Percentiles rank a stretch among this genome's conserved stretches.
Conservation (phyloP, 1,140 invertebrate genomes). For the Drosophila sucinea region DNA sequence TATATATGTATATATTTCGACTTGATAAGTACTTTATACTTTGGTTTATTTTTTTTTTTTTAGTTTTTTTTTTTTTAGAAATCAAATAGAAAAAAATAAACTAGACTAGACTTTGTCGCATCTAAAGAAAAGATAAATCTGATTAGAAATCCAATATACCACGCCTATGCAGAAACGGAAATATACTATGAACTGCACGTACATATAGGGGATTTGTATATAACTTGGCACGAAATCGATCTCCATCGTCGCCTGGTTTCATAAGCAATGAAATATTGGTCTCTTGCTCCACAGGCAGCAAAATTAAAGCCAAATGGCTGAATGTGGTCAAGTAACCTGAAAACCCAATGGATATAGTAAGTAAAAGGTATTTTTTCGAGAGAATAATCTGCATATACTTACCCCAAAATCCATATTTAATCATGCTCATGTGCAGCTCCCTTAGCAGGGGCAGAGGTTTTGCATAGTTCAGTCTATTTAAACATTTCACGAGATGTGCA, state of each 20-base stretch:
- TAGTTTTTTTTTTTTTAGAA: neutral
- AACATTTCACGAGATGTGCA: slow-evolving; percentile 60
- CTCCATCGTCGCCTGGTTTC: slow-evolving; percentile 67
- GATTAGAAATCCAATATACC: slow-evolving; percentile 66
- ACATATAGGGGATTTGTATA: slow-evolving; percentile 78
- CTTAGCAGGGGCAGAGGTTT: slow-evolving; percentile 62
- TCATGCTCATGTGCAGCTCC: slow-evolving; percentile 74
- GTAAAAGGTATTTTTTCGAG: slow-evolving; percentile 15
- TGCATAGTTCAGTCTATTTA: slow-evolving; percentile 60
- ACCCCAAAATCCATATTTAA: slow-evolving; percentile 79
- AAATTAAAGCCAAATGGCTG: slow-evolving; percentile 70
- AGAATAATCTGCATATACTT: neutral
- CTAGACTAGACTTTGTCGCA: slow-evolving; percentile 41
- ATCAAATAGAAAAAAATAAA: slow-evolving; percentile 5
- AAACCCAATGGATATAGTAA: neutral
- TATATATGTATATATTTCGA: neutral
- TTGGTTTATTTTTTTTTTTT: slow-evolving; percentile 20
- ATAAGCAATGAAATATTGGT: slow-evolving; percentile 61
- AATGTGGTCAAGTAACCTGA: slow-evolving; percentile 75
- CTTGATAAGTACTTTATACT: slow-evolving; percentile 19
- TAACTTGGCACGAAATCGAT: slow-evolving; percentile 67
- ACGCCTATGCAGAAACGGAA: slow-evolving; percentile 70
- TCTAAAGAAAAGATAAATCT: slow-evolving; percentile 66
- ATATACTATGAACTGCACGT: slow-evolving; percentile 61
- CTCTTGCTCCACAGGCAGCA: slow-evolving; percentile 70